Percentiles rank a stretch among this genome's conserved stretches.
Conservation (phyloP, 1,140 invertebrate genomes). For the Acromyrmex charruanus region DNA sequence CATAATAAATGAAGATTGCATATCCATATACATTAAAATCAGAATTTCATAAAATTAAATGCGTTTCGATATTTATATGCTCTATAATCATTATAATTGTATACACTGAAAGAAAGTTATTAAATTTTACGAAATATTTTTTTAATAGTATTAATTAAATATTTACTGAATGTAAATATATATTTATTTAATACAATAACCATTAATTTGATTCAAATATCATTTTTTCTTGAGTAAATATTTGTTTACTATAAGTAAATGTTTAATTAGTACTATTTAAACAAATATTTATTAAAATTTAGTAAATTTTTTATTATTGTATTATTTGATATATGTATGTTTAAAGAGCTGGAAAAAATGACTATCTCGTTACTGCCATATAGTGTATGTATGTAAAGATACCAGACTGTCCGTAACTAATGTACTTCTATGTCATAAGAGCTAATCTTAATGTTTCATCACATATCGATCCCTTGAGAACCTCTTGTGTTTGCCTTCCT, state of each 20-base stretch:
- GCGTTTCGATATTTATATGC: not conserved
- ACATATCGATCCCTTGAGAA: not conserved
- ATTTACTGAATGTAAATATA: too few relatives aligned
- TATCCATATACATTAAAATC: not conserved
- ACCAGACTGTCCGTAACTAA: not conserved
- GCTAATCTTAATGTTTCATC: constrained; percentile 44
- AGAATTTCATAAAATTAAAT: constrained; percentile 2
- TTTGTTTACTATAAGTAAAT: too few relatives aligned
- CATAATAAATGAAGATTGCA: not conserved
- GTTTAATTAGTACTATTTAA: too few relatives aligned
- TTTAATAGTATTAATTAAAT: too few relatives aligned
- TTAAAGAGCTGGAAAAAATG: not conserved
- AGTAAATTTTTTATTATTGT: not conserved
- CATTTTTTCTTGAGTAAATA: too few relatives aligned
- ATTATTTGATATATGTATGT: not conserved
- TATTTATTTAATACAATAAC: too few relatives aligned
- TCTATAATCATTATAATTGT: not conserved
- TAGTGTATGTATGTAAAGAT: not conserved
- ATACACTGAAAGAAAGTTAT: too few relatives aligned
- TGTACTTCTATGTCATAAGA: not conserved
- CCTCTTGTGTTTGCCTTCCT: not conserved
- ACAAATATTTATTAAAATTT: too few relatives aligned
- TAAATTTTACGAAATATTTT: too few relatives aligned
- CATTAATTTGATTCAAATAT: too few relatives aligned
- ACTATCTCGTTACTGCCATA: not conserved